These are phyloP conservation scores for Lycia hirtaria DNA, from an alignment of 2,888 invertebrate genomes.

Conservation along the genomic window DNA sequence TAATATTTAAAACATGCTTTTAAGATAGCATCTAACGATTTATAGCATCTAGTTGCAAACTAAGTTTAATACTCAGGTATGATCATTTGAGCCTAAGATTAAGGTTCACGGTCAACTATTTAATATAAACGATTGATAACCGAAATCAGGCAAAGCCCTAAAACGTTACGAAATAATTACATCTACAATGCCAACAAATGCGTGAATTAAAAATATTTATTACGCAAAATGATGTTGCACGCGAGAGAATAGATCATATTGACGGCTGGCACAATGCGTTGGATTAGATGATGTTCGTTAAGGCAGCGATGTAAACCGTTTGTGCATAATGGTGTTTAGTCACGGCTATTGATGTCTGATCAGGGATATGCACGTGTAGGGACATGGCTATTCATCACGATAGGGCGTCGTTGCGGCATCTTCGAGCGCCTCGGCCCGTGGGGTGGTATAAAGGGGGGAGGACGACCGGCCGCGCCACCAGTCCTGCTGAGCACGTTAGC, in stretches of 20 bases:
- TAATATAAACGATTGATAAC: slow-evolving; percentile 66
- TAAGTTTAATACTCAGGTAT: slow-evolving; percentile 3
- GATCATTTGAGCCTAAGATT: slow-evolving; percentile 45
- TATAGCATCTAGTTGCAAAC: slow-evolving; percentile 18
- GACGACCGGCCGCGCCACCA: slow-evolving; percentile 71
- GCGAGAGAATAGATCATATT: slow-evolving; percentile 52
- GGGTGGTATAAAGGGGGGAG: slow-evolving; percentile 73
- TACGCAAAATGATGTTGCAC: slow-evolving; percentile 63
- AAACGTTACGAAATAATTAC: slow-evolving; percentile 70
- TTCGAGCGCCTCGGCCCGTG: slow-evolving; percentile 59
- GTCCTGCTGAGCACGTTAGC: slow-evolving; percentile 62
- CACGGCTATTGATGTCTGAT: slow-evolving; percentile 57
- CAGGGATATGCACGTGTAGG: slow-evolving; percentile 51
- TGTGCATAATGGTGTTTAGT: slow-evolving; percentile 48
- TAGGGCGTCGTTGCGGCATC: slow-evolving; percentile 75
- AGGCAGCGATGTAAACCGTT: slow-evolving; percentile 45
- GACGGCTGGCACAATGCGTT: slow-evolving; percentile 35
- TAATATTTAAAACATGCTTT: slow-evolving; percentile 34
- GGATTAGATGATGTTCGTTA: slow-evolving; percentile 35
- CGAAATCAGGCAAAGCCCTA: slow-evolving; percentile 55
- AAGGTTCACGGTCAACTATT: slow-evolving; percentile 69
- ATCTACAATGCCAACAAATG: slow-evolving; percentile 55
- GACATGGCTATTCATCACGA: slow-evolving; percentile 62
- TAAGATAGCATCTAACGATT: slow-evolving; percentile 31
- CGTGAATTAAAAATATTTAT: slow-evolving; percentile 41